Conservation (phyloP, 2,888 invertebrate species). For the Anagyrus pseudococci region DNA sequence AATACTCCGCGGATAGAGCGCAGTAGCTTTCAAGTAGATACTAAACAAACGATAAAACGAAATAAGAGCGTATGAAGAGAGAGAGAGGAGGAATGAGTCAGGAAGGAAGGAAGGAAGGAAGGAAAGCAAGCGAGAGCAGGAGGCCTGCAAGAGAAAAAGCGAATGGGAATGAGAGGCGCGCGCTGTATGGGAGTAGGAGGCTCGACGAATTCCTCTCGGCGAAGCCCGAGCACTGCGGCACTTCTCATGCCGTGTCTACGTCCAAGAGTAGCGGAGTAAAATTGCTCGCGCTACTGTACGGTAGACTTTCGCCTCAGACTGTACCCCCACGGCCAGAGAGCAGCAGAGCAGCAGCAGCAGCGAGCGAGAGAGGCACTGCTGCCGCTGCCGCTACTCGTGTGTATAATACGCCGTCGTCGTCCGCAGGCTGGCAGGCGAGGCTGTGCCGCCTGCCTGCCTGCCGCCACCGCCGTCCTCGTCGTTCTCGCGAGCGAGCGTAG, state of each 20-base stretch:
- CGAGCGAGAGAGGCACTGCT: no score
- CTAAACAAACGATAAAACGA: slow-evolving; percentile 33
- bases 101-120: slow-evolving; percentile 1
- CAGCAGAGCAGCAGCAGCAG: no score
- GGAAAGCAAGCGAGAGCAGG: neutral
- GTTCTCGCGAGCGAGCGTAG: neutral
- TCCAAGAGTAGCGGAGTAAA: neutral
- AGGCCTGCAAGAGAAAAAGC: neutral
- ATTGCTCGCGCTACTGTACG: slow-evolving; percentile 36
- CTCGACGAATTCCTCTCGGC: slow-evolving; percentile 20
- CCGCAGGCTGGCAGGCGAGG: neutral
- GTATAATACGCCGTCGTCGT: neutral
- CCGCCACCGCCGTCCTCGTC: neutral
- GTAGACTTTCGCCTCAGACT: slow-evolving; percentile 20
- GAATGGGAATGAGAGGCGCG: neutral
- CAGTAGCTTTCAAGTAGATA: slow-evolving; percentile 16
- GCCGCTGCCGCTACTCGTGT: neutral
- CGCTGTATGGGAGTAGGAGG: neutral
- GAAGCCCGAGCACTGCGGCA: neutral
- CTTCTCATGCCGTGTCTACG: no score
- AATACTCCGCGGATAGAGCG: neutral
- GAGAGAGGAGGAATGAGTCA: neutral
- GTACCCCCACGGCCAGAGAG: no score
- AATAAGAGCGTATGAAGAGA: slow-evolving; percentile 5
- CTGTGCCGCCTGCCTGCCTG: neutral